Evolutionary conservation across 2,113 vertebrate genomes (phyloP), one percentile per base, ranked within the genome.

Genomic region (Ochotona princeps): DNA sequence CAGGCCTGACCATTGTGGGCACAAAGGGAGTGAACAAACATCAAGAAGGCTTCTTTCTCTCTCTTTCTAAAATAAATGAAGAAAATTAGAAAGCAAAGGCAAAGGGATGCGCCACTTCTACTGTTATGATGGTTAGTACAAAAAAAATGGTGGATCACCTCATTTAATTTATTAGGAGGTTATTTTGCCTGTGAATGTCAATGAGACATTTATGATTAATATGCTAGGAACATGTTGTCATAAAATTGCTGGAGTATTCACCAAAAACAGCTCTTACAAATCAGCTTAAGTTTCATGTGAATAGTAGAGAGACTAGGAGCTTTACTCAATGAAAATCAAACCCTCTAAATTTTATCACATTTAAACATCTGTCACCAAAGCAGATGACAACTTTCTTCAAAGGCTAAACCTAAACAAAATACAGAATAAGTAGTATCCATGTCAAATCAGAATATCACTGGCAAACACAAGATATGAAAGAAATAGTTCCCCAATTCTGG

Each of bases 191-290:
- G 7, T 57, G 21, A 32, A 5, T 82, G 15, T 51, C 44, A 47
- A 70, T 54, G 14, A 65, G 92, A 83, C n/a, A 67, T 38, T 90
- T 89, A 72, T 30, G 32, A 94, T 89, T 89, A 86, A 70, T 63
- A 75, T 23, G 2, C 8, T 79, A 28, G 21, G 15, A 54, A 82
- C 3, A 44, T 54, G 28, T 14, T 57, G 14, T 57, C 92, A 38
- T 74, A 91, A 78, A 94, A 63, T 79, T 10, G 10, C 61, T 4
- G 67, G 20, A n/a, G 2, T 20, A 44, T 32, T 85, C 60, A 84
- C 61, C 74, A 83, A 90, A 93, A 87, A 61, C 73, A 11, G 32
- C 21, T 75, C 30, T 80, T 9, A 73, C 2, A 61, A 82, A 57
- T 8, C 15, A 76, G 18, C 38, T 38, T 65, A 18, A 38, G 44